A percentile compares a stretch with the other conserved stretches of the same genome.
Conservation (phyloP, 2,888 invertebrate genomes). For the Pantelozetes paolii region DNA sequence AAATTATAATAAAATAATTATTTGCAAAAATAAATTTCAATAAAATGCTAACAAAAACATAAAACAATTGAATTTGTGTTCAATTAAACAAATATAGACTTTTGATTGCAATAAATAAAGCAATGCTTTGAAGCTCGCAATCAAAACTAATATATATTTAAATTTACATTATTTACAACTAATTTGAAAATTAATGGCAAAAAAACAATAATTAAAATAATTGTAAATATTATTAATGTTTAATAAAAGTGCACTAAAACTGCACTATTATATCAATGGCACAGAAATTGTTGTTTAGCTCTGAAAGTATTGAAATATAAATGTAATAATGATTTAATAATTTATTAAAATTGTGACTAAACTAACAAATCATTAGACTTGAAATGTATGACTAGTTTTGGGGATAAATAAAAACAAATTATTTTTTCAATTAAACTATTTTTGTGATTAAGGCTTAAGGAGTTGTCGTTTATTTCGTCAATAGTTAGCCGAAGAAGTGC, state of each 20-base stretch:
- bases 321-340: slow-evolving; percentile 1
- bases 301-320: not conserved
- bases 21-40: too few species aligned
- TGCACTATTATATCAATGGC: slow-evolving; percentile 18
- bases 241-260: slow-evolving; percentile 26
- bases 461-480: not conserved
- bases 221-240: not conserved
- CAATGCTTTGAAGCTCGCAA: not conserved
- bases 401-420: not conserved
- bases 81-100: not conserved
- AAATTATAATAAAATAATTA: too few species aligned
- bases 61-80: not conserved
- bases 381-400: slow-evolving; percentile 17
- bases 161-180: slow-evolving; percentile 29
- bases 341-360: not conserved
- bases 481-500: not conserved
- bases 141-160: too few species aligned
- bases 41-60: too few species aligned
- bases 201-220: not conserved
- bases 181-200: not conserved
- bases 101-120: not conserved
- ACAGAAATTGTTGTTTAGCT: slow-evolving; percentile 1
- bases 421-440: not conserved
- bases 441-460: slow-evolving; percentile 19
- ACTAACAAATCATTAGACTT: not conserved